phyloP scores from a whole-genome alignment of 2,113 vertebrate genomes.

The mouse (Mus musculus) region GRCm39 chr2:121538001-121538500 shows the following conservation, averaged over 20 bases:
- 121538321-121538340: not conserved
- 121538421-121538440: not conserved
- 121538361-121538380: not conserved
- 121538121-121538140: not conserved
- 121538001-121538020: constrained; percentile 21
- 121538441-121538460: not conserved
- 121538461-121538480: not conserved
- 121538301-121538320: not conserved
- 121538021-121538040: not conserved
- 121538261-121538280: not conserved
- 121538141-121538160: constrained; percentile 19
- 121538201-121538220: not conserved
- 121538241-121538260: not conserved
- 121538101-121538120: constrained; percentile 5
- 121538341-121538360: not conserved
- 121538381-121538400: not conserved
- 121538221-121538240: constrained; percentile 28
- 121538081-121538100: constrained; percentile 17
- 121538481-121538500: not conserved
- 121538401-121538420: constrained; percentile 33
- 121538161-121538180: not conserved
- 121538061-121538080: not conserved
- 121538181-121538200: not conserved
- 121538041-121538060: constrained; percentile 10
- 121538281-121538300: not conserved